Evolutionary conservation across 2,888 invertebrate species (phyloP).

Genomic region (Mechanitis mazaeus): DNA sequence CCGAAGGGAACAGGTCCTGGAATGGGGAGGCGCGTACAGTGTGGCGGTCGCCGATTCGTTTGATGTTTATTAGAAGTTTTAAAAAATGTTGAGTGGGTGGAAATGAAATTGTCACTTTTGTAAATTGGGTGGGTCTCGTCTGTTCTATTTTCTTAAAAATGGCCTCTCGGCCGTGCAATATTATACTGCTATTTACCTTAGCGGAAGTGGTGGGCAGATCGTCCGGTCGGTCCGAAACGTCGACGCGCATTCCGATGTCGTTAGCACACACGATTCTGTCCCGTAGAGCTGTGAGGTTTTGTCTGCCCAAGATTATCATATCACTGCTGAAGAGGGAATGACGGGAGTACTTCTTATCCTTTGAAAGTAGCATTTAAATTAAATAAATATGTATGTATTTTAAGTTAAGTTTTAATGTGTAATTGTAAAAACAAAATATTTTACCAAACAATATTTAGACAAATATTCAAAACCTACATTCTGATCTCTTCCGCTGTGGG

Average conservation of each 20-base stretch:
- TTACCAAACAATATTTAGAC: too few species aligned
- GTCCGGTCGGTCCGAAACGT: slow-evolving; percentile 75
- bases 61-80: too few species aligned
- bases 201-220: slow-evolving; percentile 38
- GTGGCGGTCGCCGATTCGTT: too few species aligned
- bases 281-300: slow-evolving; percentile 82
- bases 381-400: neutral
- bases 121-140: too few species aligned
- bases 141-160: too few species aligned
- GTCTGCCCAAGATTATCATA: slow-evolving; percentile 55
- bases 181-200: slow-evolving; percentile 38
- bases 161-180: too few species aligned
- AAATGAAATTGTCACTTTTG: too few species aligned
- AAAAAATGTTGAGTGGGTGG: too few species aligned
- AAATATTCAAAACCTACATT: slow-evolving; percentile 35
- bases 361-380: neutral
- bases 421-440: too few species aligned
- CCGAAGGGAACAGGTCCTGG: slow-evolving; percentile 62
- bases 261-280: slow-evolving; percentile 85
- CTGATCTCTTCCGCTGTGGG: slow-evolving; percentile 37
- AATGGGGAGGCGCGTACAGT: neutral
- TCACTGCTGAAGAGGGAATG: slow-evolving; percentile 57
- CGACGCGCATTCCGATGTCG: slow-evolving; percentile 79
- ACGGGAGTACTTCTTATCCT: slow-evolving; percentile 35
- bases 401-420: too few species aligned